Evolutionary conservation across 2,797 vertebrate genomes (phyloP).

Genomic region (Alosa sapidissima): DNA sequence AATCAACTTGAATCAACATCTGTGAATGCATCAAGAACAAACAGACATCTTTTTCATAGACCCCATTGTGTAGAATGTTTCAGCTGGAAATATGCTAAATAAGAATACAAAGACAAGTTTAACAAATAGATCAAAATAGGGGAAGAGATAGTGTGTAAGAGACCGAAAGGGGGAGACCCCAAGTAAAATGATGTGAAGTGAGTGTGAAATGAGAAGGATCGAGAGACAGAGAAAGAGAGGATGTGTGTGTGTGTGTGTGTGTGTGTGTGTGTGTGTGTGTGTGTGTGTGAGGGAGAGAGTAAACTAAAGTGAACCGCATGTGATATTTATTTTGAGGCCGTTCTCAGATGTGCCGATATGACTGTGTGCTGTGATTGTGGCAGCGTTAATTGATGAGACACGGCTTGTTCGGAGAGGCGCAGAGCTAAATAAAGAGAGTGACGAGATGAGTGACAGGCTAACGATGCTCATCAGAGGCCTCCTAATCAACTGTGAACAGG

Average conservation of each 20-base stretch:
- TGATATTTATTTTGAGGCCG: background rate
- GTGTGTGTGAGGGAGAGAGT: background rate
- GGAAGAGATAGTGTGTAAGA: background rate
- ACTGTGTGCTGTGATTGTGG: background rate
- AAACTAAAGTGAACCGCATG: background rate
- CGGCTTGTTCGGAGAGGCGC: constrained; percentile 26
- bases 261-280: constrained; percentile 7
- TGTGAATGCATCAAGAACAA: constrained; percentile 1
- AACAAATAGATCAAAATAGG: background rate
- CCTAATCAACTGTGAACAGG: background rate
- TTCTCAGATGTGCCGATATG: background rate
- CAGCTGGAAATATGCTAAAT: too few species aligned
- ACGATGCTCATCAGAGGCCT: background rate
- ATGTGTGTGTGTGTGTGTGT: background rate
- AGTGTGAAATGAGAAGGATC: background rate
- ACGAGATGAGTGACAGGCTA: constrained; percentile 3
- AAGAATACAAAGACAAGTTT: background rate
- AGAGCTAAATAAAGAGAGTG: constrained; percentile 40
- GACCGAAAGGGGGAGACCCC: background rate
- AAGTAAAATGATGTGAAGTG: background rate
- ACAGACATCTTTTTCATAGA: background rate
- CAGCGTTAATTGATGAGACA: constrained; percentile 32
- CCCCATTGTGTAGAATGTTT: background rate
- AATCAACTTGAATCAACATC: background rate
- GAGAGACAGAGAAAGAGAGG: background rate